Conservation (phyloP, 2,797 vertebrate species). For the Anisognathus igniventris region DNA sequence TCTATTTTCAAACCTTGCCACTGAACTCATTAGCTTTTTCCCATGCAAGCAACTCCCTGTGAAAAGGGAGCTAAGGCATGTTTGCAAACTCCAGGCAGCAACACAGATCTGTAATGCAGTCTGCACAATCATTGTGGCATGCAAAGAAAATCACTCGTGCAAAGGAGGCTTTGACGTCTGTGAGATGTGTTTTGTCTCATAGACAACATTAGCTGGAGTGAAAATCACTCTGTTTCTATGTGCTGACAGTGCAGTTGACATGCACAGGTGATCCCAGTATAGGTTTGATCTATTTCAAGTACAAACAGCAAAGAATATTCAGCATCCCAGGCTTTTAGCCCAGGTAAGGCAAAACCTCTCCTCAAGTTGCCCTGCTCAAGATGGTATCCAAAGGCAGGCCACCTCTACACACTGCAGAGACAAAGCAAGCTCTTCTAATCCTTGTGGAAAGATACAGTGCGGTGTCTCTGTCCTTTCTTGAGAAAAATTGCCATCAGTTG, state of each 20-base stretch:
- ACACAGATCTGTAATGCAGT: slow-evolving; percentile 1
- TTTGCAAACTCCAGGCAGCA: slow-evolving; percentile 42
- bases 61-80: slow-evolving; percentile 26
- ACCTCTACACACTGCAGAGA: not conserved
- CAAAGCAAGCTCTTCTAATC: not conserved
- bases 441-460: not conserved
- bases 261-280: not conserved
- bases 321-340: not conserved
- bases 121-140: slow-evolving; percentile 4
- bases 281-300: not conserved
- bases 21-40: slow-evolving; percentile 13
- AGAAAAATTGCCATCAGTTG: not conserved
- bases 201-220: not conserved
- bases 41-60: not conserved
- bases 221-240: not conserved
- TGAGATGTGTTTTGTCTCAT: not conserved
- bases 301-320: not conserved
- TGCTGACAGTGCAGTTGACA: not conserved
- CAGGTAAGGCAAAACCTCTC: not conserved
- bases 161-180: slow-evolving; percentile 22
- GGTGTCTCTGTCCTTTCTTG: not conserved
- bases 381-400: not conserved
- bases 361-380: not conserved
- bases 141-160: slow-evolving; percentile 17
- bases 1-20: not conserved